These are phyloP conservation scores for Hydrotaea diabolus DNA, from an alignment of 2,888 invertebrate species.

Conservation along the genomic window DNA sequence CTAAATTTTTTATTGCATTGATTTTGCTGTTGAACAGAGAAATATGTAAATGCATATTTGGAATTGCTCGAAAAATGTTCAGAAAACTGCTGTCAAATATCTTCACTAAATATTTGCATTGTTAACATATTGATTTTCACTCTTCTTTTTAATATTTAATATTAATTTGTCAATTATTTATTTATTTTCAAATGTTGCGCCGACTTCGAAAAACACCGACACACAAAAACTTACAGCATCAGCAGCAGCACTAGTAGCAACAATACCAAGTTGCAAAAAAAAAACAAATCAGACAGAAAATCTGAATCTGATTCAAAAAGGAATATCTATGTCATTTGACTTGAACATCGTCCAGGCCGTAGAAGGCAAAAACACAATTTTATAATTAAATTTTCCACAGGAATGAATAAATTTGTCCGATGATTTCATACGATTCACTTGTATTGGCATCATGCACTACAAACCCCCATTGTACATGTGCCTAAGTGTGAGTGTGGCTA, in stretches of 20 bases:
- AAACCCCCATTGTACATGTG: background rate
- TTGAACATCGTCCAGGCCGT: conserved; percentile 34
- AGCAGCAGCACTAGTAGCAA: background rate
- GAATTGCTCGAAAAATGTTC: no score
- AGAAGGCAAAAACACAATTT: conserved; percentile 63
- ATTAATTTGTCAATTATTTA: conserved; percentile 43
- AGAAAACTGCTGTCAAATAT: background rate
- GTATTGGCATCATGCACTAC: background rate
- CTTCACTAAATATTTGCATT: background rate
- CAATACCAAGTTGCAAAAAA: background rate
- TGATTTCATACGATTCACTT: conserved; percentile 42
- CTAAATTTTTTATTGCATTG: no score
- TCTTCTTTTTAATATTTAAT: conserved; percentile 31
- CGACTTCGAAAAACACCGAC: background rate
- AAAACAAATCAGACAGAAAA: background rate
- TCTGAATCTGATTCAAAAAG: conserved; percentile 1
- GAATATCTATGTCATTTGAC: conserved; percentile 39
- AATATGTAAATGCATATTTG: no score
- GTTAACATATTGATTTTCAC: conserved; percentile 3
- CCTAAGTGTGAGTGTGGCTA: background rate
- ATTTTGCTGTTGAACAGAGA: no score
- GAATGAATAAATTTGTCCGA: conserved; percentile 62
- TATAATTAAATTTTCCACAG: conserved; percentile 67
- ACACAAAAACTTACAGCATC: background rate
- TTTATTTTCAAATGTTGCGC: background rate